Conservation (phyloP, 2,888 invertebrate genomes). For the Cabera pusaria region DNA sequence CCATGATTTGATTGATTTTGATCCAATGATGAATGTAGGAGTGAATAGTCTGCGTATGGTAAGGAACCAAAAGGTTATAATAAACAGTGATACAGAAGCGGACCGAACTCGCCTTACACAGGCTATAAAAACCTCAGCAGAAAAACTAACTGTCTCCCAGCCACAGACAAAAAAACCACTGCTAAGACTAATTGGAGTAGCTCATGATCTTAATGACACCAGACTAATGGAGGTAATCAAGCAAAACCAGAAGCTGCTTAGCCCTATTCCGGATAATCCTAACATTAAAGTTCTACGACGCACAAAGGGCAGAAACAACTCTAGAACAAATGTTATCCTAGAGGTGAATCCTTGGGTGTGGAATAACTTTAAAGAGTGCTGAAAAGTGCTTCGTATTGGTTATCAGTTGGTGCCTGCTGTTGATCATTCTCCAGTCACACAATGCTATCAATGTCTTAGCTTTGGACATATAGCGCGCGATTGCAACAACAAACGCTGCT, state of each 20-base stretch:
- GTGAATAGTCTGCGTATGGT: not conserved
- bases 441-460: constrained; percentile 1
- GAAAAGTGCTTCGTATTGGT: not conserved
- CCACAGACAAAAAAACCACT: not conserved
- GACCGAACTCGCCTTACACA: not conserved
- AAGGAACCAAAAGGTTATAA: constrained; percentile 1
- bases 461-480: not conserved
- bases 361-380: not conserved
- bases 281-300: not conserved
- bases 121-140: not conserved
- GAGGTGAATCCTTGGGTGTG: not conserved
- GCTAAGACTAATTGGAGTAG: not conserved
- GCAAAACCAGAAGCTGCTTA: not conserved
- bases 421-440: constrained; percentile 1
- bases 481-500: not conserved
- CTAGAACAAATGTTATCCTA: not conserved
- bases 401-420: not conserved
- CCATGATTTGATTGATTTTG: too few relatives aligned
- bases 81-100: constrained; percentile 1
- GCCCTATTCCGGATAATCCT: not conserved
- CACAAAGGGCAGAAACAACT: not conserved
- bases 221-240: not conserved
- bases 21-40: too few relatives aligned
- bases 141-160: not conserved
- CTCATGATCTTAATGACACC: not conserved